Conservation (phyloP, 2,888 invertebrate species). For the Keiferia lycopersicella region DNA sequence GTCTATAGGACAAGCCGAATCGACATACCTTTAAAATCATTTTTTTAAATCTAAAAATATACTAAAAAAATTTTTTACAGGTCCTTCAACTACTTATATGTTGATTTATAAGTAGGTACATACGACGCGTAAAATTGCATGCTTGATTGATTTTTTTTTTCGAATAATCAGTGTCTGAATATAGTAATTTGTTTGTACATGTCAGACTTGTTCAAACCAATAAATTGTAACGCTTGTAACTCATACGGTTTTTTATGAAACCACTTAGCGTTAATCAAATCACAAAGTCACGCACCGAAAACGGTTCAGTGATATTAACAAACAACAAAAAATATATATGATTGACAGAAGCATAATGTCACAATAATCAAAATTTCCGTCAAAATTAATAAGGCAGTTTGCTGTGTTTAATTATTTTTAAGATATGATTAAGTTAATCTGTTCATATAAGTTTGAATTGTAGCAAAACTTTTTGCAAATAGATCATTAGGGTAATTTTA, state of each 20-base stretch:
- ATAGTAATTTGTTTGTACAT: background rate
- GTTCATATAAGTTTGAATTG: background rate
- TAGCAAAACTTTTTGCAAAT: background rate
- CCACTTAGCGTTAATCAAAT: constrained; percentile 2
- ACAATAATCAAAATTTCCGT: too few relatives aligned
- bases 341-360: constrained; percentile 25
- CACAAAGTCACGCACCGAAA: constrained; percentile 23
- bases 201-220: background rate
- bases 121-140: background rate
- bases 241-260: background rate
- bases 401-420: background rate
- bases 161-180: too few relatives aligned
- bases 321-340: constrained; percentile 9
- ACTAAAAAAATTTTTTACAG: too few relatives aligned
- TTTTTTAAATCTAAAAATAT: too few relatives aligned
- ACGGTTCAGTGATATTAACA: background rate
- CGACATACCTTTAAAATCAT: too few relatives aligned
- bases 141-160: background rate
- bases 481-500: background rate
- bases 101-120: background rate
- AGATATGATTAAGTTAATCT: background rate
- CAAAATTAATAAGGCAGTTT: background rate
- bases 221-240: background rate
- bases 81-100: too few relatives aligned
- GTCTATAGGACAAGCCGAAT: too few relatives aligned